Evolutionary conservation across 1,140 invertebrate genomes (phyloP).

Genomic region (Ceratitis capitata): DNA sequence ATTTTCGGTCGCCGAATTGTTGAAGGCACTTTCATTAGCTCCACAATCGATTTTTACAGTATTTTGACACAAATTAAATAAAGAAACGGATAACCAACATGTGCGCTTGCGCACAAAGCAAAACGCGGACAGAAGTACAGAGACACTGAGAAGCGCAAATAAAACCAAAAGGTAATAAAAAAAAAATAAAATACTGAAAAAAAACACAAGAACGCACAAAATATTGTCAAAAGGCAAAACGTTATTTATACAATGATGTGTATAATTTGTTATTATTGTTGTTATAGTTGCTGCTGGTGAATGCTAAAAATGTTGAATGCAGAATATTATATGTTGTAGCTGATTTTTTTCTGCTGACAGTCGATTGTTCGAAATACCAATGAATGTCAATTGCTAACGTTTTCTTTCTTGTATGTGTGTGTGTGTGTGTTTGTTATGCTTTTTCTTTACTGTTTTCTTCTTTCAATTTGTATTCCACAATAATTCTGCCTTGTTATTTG

Average conservation of each 20-base stretch:
- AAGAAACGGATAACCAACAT: background rate
- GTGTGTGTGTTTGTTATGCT: background rate
- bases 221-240: background rate
- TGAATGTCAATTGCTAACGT: background rate
- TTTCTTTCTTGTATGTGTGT: background rate
- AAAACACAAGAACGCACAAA: background rate
- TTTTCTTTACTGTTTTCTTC: background rate
- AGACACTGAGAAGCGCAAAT: background rate
- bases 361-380: background rate
- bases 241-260: background rate
- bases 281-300: background rate
- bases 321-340: background rate
- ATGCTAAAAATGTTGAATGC: background rate
- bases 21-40: background rate
- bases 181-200: background rate
- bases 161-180: background rate
- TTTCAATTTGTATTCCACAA: background rate
- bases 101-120: background rate
- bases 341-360: too few relatives aligned
- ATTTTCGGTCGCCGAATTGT: background rate
- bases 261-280: too few relatives aligned
- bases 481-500: background rate
- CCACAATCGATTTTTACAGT: conserved; percentile 15
- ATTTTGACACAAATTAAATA: conserved; percentile 30
- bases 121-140: background rate